Evolutionary conservation across 1,140 invertebrate species (phyloP), one percentile per base, ranked within the genome.

Genomic region (Neotoxoptera formosana): DNA sequence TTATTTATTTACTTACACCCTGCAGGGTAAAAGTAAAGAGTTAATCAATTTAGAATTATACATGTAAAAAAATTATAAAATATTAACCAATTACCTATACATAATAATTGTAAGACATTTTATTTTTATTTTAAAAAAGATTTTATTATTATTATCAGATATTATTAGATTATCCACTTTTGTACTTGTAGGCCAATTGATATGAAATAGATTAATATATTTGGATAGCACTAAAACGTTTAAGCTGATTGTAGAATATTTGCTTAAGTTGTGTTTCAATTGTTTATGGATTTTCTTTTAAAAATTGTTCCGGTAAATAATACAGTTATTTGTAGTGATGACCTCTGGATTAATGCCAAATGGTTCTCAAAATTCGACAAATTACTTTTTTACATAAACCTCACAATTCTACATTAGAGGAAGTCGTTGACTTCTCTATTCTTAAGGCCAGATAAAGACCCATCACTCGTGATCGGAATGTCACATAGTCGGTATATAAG

Each of bases 351-450:
- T 25, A 30, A 84, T 84, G 83, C 41, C 9, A 84, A 84, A 84
- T 45, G 9, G 36, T 47, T 86, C 7, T 45, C 60, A n/a, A 76
- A 76, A 34, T 76, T 76, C 30, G 6, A 76, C 14, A 76, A 45
- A 41, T 86, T 86, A 41, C 36, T 47, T 86, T 81, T 47, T n/a
- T 86, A 86, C 41, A 51, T 34, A 23, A 47, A 88, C 53, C 87
- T 21, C 47, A 11, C 17, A 88, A 36, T 36, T 1, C 8, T 53
- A 2, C 4, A 53, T 88, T 34, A 21, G 4, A n/a, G 47, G 45
- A 88, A 88, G 86, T 88, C 86, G 86, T 88, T 88, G 47, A 51
- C 86, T 88, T 51, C 6, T 51, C n/a, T 88, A 88, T 88, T 88
- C 34, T 88, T 51, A 51, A 51, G 87, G 14, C 14, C 48, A 14